phyloP scores from a whole-genome alignment of 2,797 vertebrate species.

The Acipenser ruthenus region DNA sequence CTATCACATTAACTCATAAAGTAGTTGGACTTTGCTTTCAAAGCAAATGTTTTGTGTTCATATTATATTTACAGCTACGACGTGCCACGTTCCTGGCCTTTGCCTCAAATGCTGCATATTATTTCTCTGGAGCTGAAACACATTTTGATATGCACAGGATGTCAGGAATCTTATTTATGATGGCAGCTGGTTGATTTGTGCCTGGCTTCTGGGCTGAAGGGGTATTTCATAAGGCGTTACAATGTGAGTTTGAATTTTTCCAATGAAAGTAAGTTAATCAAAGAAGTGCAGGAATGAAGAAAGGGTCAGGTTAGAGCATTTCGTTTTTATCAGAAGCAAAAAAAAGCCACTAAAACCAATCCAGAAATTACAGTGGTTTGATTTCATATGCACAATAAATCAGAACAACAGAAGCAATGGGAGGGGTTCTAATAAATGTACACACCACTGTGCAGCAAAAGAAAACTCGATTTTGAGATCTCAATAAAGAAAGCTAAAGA shows the following conservation, averaged over 20 bases:
- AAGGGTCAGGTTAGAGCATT: slow-evolving; percentile 6
- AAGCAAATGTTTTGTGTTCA: background rate
- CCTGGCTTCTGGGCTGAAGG: background rate
- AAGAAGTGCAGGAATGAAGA: slow-evolving; percentile 1
- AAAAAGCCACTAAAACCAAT: too few species aligned
- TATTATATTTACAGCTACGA: background rate
- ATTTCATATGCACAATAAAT: too few species aligned
- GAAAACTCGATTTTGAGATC: too few species aligned
- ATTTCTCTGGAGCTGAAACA: slow-evolving; percentile 5
- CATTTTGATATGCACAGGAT: slow-evolving; percentile 1
- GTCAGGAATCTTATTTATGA: slow-evolving; percentile 12
- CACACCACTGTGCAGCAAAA: too few species aligned
- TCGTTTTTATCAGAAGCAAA: too few species aligned
- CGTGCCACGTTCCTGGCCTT: background rate
- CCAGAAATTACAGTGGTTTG: too few species aligned
- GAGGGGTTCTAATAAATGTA: too few species aligned
- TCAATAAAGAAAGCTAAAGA: too few species aligned
- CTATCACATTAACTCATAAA: too few species aligned
- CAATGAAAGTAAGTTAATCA: slow-evolving; percentile 12
- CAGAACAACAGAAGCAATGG: too few species aligned
- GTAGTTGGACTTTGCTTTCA: background rate
- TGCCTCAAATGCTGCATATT: background rate
- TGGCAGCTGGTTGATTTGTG: slow-evolving; percentile 13
- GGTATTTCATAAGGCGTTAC: slow-evolving; percentile 11
- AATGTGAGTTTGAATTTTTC: slow-evolving; percentile 14